A percentile compares a stretch with the other conserved stretches of the same genome.
Evolutionary conservation across 2,888 invertebrate genomes (phyloP).

Genomic region (Tenodera sinensis): DNA sequence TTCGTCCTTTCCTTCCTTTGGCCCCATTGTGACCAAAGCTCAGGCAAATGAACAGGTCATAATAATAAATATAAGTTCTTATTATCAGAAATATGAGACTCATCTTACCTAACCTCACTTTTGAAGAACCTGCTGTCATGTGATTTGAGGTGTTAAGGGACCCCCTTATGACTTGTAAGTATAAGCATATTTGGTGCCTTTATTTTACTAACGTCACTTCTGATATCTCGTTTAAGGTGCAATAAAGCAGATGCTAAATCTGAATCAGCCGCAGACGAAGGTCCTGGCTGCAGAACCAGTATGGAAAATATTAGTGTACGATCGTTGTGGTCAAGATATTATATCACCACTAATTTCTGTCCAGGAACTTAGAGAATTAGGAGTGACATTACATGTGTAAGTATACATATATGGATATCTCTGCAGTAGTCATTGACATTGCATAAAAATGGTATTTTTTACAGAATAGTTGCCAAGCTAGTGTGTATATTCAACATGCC

Average conservation of each 20-base stretch:
- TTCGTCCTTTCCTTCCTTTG: no score
- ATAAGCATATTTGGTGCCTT: neutral
- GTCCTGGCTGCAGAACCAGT: slow-evolving; percentile 78
- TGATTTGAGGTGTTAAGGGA: neutral
- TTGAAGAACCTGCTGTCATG: neutral
- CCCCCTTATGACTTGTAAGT: neutral
- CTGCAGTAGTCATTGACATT: no score
- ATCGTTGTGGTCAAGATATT: slow-evolving; percentile 95
- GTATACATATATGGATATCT: slow-evolving; percentile 39
- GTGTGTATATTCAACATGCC: no score
- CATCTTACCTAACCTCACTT: neutral
- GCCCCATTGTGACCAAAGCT: no score
- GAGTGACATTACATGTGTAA: slow-evolving; percentile 97
- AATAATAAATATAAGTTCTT: no score
- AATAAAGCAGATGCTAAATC: slow-evolving; percentile 91
- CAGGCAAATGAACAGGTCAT: no score
- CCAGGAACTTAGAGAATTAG: slow-evolving; percentile 90
- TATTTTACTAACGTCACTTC: neutral
- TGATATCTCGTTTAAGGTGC: slow-evolving; percentile 62
- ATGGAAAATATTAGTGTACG: slow-evolving; percentile 96
- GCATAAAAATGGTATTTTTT: no score
- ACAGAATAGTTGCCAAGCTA: no score
- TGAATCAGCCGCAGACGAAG: slow-evolving; percentile 78
- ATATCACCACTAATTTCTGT: slow-evolving; percentile 95
- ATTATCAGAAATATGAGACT: neutral